A percentile compares a stretch with the other conserved stretches of the same genome.
Conservation (phyloP, 1,140 invertebrate genomes). For the Bombus difficillimus region DNA sequence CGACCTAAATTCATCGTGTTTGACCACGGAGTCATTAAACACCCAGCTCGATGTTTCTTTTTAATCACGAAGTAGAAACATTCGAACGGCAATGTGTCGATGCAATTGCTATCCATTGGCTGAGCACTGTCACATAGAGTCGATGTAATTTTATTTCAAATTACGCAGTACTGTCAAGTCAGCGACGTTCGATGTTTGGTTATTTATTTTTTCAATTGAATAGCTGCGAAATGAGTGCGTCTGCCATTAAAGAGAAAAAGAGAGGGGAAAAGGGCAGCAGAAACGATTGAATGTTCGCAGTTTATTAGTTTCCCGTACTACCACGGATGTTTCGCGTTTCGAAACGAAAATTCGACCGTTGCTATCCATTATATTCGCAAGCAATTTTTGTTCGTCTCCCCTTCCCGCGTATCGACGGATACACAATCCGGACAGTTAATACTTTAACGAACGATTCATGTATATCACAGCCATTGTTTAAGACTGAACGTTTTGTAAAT, state of each 20-base stretch:
- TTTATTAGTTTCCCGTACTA: background rate
- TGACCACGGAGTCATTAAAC: background rate
- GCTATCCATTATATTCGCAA: background rate
- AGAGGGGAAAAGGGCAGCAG: background rate
- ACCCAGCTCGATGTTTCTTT: background rate
- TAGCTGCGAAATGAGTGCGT: background rate
- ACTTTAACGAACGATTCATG: constrained; percentile 2
- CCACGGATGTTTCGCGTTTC: background rate
- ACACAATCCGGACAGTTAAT: background rate
- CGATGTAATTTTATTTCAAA: background rate
- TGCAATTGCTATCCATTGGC: background rate
- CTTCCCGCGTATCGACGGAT: background rate
- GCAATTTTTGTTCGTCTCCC: background rate
- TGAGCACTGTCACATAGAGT: background rate
- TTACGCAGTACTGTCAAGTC: background rate
- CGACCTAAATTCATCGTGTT: background rate
- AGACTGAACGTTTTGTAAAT: background rate
- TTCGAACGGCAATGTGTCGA: too few relatives aligned
- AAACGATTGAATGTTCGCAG: background rate
- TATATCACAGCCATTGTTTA: background rate
- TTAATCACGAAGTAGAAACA: background rate
- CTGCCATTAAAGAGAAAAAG: background rate
- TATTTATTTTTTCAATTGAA: background rate
- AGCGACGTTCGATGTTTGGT: background rate
- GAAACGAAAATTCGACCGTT: background rate